Base-by-base conservation (phyloP, 2,113 vertebrate species). In the Calidris pygmaea region DNA sequence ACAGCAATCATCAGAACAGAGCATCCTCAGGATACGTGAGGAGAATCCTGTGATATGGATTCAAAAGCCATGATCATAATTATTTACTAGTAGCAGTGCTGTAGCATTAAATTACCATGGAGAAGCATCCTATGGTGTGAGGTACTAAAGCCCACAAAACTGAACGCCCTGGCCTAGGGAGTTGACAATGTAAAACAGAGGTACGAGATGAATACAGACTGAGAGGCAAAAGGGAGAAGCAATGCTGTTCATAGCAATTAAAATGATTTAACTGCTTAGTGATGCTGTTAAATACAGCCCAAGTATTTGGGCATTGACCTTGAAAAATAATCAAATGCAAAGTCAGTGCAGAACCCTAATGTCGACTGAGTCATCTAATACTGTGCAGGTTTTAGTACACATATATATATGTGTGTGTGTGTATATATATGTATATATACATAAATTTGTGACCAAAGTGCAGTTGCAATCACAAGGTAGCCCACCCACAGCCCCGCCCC, bases 201-300 rank as follows among this genome's bases (percentile, higher is more conserved):
- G 30, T 17, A 5, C 0, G 60, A 67, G 47, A 10, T 71, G 58
- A 85, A 78, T 72, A 10, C 55, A 77, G 60, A 19, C 34, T 68
- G 53, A 60, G 71, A 66, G 66, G 82, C 39, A 35, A 27, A 43
- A 29, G 3, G 65, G 59, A 75, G 50, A 55, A 77, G 22, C 56
- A 60, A 34, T 29, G 70, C 16, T 65, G 37, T 8, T 75, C 35
- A 12, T 3, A 59, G 77, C 39, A 86, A 85, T 85, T 75, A 39
- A 81, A 92, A 55, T 7, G 14, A 47, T 74, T 56, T 68, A 58
- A 18, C 32, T 59, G 8, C 59, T 95, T 75, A 50, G 11, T 35
- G 68, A 35, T 59, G 70, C 18, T 92, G 71, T 66, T 92, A 89
- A 95, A 86, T 37, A 29, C 41, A 90, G 53, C 26, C 72, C 77